Evolutionary conservation across 2,113 vertebrate genomes (phyloP).

Genomic region (Silurus asotus): DNA sequence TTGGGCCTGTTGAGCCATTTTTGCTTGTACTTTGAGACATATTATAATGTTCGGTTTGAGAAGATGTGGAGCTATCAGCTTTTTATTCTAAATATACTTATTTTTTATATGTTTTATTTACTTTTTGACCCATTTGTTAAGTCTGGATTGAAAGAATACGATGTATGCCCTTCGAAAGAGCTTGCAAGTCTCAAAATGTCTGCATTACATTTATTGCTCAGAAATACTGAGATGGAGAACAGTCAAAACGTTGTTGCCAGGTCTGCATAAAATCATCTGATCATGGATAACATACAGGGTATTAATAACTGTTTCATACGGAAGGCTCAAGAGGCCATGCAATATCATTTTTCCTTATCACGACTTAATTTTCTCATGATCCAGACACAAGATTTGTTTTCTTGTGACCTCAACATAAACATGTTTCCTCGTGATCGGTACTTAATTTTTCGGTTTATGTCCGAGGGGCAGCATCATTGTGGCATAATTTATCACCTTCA

Average conservation of each 20-base stretch:
- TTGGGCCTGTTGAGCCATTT: neutral
- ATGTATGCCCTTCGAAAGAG: neutral
- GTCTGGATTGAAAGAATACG: neutral
- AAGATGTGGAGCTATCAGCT: neutral
- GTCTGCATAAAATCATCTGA: neutral
- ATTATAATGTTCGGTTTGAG: neutral
- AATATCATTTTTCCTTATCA: no score
- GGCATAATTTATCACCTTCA: no score
- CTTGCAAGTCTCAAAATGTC: neutral
- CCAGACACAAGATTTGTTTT: no score
- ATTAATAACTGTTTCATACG: neutral
- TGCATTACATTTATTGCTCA: neutral
- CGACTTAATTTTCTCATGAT: no score
- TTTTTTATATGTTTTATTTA: neutral
- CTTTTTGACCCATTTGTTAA: neutral
- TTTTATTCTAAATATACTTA: neutral
- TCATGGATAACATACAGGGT: neutral
- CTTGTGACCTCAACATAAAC: no score
- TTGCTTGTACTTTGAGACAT: neutral
- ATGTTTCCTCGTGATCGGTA: no score
- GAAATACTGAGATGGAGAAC: neutral
- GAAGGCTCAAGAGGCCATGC: no score
- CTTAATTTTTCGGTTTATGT: no score
- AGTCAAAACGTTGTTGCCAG: neutral
- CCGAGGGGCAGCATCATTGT: no score